phyloP scores from a whole-genome alignment of 1,140 invertebrate species.

The Drosophila biarmipes region DNA sequence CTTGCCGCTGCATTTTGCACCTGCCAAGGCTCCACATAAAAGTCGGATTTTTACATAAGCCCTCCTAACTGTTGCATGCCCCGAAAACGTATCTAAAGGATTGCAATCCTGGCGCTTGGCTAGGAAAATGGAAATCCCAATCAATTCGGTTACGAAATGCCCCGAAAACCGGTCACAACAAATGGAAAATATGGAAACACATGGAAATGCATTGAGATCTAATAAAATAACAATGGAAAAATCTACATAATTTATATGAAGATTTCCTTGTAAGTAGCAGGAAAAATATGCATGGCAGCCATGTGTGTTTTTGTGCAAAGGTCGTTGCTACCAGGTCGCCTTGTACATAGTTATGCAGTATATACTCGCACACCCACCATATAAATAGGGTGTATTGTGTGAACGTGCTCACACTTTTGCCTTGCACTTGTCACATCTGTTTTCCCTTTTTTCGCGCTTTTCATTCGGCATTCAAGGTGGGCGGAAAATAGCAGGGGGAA shows the following conservation, averaged over 20 bases:
- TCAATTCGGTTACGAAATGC: constrained; percentile 61
- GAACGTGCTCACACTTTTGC: constrained; percentile 65
- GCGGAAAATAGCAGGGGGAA: constrained; percentile 28
- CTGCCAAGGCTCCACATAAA: constrained; percentile 27
- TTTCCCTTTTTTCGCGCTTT: constrained; percentile 40
- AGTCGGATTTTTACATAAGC: constrained; percentile 18
- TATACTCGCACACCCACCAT: not conserved
- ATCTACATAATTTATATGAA: constrained; percentile 2
- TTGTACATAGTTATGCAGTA: not conserved
- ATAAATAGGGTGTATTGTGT: not conserved
- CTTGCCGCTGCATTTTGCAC: constrained; percentile 58
- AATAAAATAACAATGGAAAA: constrained; percentile 13
- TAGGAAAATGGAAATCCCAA: constrained; percentile 50
- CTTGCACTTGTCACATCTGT: constrained; percentile 72
- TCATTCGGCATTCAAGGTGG: constrained; percentile 54
- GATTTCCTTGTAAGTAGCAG: constrained; percentile 4
- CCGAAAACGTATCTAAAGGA: not conserved
- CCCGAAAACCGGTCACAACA: constrained; percentile 33
- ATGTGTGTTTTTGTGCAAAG: constrained; percentile 25
- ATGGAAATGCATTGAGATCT: constrained; percentile 7
- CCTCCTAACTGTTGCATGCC: constrained; percentile 66
- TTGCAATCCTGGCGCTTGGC: constrained; percentile 14
- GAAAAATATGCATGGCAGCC: not conserved
- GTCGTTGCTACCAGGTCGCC: constrained; percentile 51
- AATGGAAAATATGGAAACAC: not conserved